A percentile compares a stretch with the other conserved stretches of the same genome.
These are phyloP conservation scores for Oreohelix idahoensis DNA, from an alignment of 1,140 invertebrate species.

Conservation along the genomic window DNA sequence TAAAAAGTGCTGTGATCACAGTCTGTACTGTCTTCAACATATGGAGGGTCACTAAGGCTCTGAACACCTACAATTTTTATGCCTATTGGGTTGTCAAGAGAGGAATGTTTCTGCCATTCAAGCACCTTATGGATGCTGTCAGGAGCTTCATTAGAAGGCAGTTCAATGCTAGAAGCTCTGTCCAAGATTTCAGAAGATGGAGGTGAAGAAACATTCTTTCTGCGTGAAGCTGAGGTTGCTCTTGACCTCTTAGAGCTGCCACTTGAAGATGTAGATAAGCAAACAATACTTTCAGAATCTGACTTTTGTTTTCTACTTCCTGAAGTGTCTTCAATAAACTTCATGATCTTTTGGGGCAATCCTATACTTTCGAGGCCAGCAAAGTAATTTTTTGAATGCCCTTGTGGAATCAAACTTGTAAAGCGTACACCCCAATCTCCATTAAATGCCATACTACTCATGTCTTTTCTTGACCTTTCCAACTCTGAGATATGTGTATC, in stretches of 20 bases:
- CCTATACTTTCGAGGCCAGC: neutral
- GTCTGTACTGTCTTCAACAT: neutral
- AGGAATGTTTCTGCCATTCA: neutral
- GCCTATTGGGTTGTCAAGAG: too few relatives aligned
- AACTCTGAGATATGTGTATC: neutral
- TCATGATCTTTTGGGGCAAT: neutral
- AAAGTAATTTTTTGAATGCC: neutral
- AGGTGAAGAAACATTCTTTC: neutral
- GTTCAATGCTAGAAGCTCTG: neutral
- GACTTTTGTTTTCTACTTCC: neutral
- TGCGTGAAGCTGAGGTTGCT: neutral
- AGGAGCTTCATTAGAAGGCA: neutral
- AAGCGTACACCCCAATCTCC: neutral
- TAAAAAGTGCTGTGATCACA: neutral
- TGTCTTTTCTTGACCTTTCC: neutral
- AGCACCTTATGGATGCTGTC: neutral
- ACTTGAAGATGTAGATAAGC: neutral
- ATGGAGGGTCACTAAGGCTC: neutral
- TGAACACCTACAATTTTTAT: conserved; percentile 4
- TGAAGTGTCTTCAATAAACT: neutral
- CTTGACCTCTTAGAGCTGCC: neutral
- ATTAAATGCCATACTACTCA: neutral
- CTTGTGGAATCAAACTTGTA: neutral
- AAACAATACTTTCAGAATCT: neutral
- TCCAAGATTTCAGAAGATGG: neutral